These are phyloP conservation scores for Cydia pomonella DNA, from an alignment of 1,140 invertebrate genomes.

Conservation along the genomic window DNA sequence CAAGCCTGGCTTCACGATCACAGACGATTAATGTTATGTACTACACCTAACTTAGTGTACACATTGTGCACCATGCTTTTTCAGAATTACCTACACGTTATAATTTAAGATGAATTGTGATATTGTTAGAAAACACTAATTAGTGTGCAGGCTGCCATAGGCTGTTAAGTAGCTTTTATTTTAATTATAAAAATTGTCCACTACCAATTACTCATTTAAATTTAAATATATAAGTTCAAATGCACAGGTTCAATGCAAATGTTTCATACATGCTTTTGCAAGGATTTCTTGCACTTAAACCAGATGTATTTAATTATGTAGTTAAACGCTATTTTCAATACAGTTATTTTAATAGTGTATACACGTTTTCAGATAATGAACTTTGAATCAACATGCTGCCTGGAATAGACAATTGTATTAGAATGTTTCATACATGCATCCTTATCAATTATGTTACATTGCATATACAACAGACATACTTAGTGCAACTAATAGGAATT, in stretches of 20 bases:
- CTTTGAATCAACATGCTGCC: not conserved
- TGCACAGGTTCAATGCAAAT: slow-evolving; percentile 1
- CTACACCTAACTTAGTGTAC: not conserved
- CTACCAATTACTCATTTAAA: not conserved
- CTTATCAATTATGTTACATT: slow-evolving; percentile 12
- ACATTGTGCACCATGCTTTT: not conserved
- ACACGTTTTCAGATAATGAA: slow-evolving; percentile 12
- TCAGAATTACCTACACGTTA: not conserved
- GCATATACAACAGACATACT: slow-evolving; percentile 4
- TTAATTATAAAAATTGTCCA: not conserved
- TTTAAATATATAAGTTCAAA: slow-evolving; percentile 8
- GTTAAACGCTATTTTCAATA: slow-evolving; percentile 7
- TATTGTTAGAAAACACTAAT: slow-evolving; percentile 20
- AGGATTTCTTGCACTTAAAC: not conserved
- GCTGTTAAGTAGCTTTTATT: slow-evolving; percentile 8
- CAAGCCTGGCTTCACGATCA: slow-evolving; percentile 63
- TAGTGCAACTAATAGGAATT: slow-evolving; percentile 14
- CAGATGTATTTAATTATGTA: not conserved
- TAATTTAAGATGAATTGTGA: slow-evolving; percentile 28
- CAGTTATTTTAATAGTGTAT: not conserved
- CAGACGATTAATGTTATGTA: slow-evolving; percentile 42
- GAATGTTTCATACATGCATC: slow-evolving; percentile 16
- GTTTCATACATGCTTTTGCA: not conserved
- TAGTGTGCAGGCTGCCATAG: not conserved
- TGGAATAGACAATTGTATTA: slow-evolving; percentile 11